Base-by-base conservation (phyloP, 2,113 vertebrate genomes). In the Potamarius usumacintae region DNA sequence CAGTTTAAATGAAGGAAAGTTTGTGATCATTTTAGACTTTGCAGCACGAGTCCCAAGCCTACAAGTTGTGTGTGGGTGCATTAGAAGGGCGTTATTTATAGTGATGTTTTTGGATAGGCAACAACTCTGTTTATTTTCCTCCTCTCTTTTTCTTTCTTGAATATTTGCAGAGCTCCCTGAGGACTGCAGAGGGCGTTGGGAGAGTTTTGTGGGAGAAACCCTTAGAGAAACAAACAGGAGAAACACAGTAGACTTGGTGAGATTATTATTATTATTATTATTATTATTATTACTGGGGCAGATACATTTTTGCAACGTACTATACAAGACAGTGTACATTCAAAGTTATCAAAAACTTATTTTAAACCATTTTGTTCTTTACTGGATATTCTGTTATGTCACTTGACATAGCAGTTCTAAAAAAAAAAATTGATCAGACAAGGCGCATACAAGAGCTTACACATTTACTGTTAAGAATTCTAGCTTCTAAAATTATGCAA, bases 151-250 rank as follows among this genome's bases (percentile, higher is more conserved):
- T 74, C 30, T 74, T 74, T 77, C 25, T 14, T 79, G 2, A 52
- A 82, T 92, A 42, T 50, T 0, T 90, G 0, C 95, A 99, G 98
- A 97, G 90, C 95, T 99, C 12, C 97, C 98, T 0, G 98, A 97
- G 48, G 98, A 99, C 83, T 99, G 97, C 93, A 94, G 97, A 82
- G 97, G 97, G 25, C 97, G 97, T 67, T 99, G 98, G 98, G 98
- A 98, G 92, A 98, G 96, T 60, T 99, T 99, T 0, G 97, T 99
- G 80, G 98, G 97, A 42, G 97, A 98, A 93, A 99, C 97, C 0
- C 92, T 99, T 92, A 95, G 93, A 0, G 98, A 99, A 91, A 98
- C 98, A 0, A 99, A 99, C 94, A 94, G 97, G 91, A 97, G 95
- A 82, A 99, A 99, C 83, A 97, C 98, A 0, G 97, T 98, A 52